These are phyloP conservation scores for Lasioglossum baleicum DNA, from an alignment of 1,140 invertebrate genomes.

Conservation along the genomic window DNA sequence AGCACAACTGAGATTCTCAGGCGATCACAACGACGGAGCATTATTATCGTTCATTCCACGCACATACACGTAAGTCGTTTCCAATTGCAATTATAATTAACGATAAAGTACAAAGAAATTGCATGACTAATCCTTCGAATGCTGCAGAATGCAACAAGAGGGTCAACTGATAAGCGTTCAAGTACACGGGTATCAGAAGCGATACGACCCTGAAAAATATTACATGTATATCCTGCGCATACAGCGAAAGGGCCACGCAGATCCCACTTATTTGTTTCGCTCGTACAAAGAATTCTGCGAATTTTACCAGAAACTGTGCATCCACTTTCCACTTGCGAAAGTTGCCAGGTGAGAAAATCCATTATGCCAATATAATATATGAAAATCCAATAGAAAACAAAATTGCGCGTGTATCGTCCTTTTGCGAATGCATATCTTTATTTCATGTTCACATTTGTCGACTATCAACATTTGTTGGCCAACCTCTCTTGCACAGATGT, in stretches of 20 bases:
- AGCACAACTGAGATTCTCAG: conserved; percentile 94
- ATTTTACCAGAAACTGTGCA: conserved; percentile 95
- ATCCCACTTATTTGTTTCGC: conserved; percentile 92
- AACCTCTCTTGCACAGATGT: background rate
- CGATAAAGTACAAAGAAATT: background rate
- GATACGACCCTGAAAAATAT: conserved; percentile 98
- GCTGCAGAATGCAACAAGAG: conserved; percentile 90
- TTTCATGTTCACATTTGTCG: background rate
- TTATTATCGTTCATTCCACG: conserved; percentile 96
- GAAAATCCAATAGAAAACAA: conserved; percentile 86
- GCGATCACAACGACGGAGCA: conserved; percentile 90
- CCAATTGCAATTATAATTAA: background rate
- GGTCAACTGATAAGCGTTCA: conserved; percentile 92
- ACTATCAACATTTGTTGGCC: background rate
- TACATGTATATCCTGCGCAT: conserved; percentile 97
- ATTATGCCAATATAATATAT: too few relatives aligned
- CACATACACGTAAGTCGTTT: conserved; percentile 90
- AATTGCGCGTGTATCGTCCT: conserved; percentile 95
- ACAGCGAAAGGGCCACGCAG: conserved; percentile 89
- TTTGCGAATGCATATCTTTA: conserved; percentile 83
- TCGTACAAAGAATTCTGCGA: conserved; percentile 98
- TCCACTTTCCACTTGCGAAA: conserved; percentile 94
- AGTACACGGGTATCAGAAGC: conserved; percentile 94
- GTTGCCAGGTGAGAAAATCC: conserved; percentile 84
- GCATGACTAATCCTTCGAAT: background rate